A percentile compares a stretch with the other conserved stretches of the same genome.
These are phyloP conservation scores for Anadara kagoshimensis DNA, from an alignment of 1,140 invertebrate species.

Conservation along the genomic window DNA sequence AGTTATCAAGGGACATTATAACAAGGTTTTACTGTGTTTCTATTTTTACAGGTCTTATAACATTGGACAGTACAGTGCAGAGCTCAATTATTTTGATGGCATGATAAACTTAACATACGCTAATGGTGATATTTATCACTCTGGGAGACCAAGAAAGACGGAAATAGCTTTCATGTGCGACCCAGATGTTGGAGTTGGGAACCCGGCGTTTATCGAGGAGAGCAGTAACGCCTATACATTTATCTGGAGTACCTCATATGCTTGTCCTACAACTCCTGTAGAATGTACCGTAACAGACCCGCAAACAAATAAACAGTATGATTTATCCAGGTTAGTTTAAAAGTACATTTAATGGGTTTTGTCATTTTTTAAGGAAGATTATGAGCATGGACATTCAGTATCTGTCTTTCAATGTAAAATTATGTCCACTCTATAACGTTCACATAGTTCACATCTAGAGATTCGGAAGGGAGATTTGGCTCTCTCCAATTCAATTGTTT, in stretches of 20 bases:
- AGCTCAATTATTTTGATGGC: conserved; percentile 68
- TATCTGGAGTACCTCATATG: conserved; percentile 70
- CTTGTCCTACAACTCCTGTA: conserved; percentile 61
- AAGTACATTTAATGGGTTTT: no score
- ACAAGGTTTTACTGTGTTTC: conserved; percentile 2
- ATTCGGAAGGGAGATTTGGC: no score
- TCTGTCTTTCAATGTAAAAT: no score
- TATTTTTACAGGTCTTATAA: conserved; percentile 47
- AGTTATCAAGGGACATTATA: no score
- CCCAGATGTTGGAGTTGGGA: conserved; percentile 57
- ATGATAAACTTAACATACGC: conserved; percentile 70
- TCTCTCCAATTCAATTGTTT: no score
- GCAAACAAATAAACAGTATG: conserved; percentile 61
- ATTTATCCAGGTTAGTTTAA: conserved; percentile 62
- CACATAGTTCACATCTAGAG: no score
- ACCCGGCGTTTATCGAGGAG: conserved; percentile 65
- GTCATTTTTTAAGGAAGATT: no score
- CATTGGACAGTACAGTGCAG: conserved; percentile 50
- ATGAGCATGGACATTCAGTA: no score
- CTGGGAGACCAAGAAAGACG: conserved; percentile 53
- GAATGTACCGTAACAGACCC: conserved; percentile 66
- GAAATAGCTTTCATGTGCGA: conserved; percentile 72
- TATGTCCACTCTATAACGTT: no score
- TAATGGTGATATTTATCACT: conserved; percentile 62
- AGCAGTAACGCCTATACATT: conserved; percentile 60